Base-by-base conservation (phyloP, 1,140 invertebrate species). In the Apis cerana region DNA sequence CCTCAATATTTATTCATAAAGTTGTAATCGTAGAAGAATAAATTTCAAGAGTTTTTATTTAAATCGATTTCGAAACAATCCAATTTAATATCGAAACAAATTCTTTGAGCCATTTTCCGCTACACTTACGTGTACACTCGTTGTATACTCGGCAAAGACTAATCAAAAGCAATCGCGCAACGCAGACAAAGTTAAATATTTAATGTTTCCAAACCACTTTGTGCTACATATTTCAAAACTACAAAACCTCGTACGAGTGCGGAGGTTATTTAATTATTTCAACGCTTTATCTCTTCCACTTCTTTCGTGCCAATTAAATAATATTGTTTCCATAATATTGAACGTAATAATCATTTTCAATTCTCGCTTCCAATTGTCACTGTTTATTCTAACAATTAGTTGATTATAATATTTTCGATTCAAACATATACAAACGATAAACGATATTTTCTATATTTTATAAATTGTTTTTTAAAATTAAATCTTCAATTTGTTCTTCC, bases 131-230 rank as follows among this genome's bases (percentile, higher is more conserved):
- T 27, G 50, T 56, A 33, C 52, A 56, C 23, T 11, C 52, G 69
- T 27, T 56, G 69, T 56, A 33, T 71, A 48, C 69, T 27, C 50
- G 69, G 69, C 23, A 71, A 71, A 71, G 69, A 54, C 50, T 71
- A 71, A 71, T 71, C 69, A 71, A 71, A 71, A 71, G 69, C 69
- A 23, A 71, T 52, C 69, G 69, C 69, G 52, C 69, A 71, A 27
- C 62, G 9, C 23, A n/a, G 50, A 23, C 21, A 71, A 71, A n/a
- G 48, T 70, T 70, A 71, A 71, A 71, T 71, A 71, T 71, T 71
- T 71, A 56, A 56, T 54, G 48, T 71, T 71, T 56, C 69, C 69
- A 71, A 15, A 15, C 17, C 69, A 71, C 23, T n/a, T 71, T 54
- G 43, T 27, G 23, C 69, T 54, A 54, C 69, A 71, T 71, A 71